phyloP scores from a whole-genome alignment of 2,888 invertebrate genomes.

The Microctonus brassicae region DNA sequence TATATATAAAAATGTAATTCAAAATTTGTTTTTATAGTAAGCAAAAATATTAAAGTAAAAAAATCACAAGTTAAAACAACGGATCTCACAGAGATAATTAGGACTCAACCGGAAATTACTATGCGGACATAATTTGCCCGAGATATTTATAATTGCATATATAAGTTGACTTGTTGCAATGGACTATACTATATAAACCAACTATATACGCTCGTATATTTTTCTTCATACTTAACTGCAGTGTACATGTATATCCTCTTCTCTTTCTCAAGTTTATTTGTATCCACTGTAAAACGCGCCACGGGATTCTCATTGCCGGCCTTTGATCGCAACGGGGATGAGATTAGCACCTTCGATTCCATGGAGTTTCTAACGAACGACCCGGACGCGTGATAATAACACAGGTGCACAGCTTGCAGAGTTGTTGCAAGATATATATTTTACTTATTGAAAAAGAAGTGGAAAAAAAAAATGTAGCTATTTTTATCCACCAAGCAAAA shows the following conservation, averaged over 20 bases:
- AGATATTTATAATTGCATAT: conserved; percentile 58
- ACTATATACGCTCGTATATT: no score
- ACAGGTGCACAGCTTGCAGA: conserved; percentile 43
- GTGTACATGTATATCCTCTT: background rate
- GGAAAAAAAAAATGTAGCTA: background rate
- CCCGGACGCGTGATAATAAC: conserved; percentile 51
- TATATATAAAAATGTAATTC: background rate
- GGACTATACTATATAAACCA: conserved; percentile 19
- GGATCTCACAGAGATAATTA: background rate
- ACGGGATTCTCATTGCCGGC: conserved; percentile 31
- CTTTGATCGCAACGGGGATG: conserved; percentile 60
- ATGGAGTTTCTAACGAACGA: conserved; percentile 46
- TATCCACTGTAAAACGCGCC: background rate
- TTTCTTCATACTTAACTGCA: no score
- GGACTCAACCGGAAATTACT: background rate
- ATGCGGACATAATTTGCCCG: conserved; percentile 53
- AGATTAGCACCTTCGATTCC: conserved; percentile 60
- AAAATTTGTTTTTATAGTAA: background rate
- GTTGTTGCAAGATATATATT: background rate
- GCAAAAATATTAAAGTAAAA: background rate
- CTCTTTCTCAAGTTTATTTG: background rate
- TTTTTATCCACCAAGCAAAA: background rate
- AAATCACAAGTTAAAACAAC: background rate
- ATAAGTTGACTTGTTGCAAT: conserved; percentile 47
- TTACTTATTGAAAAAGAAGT: background rate